Conservation (phyloP, 2,888 invertebrate genomes). For the Anodontia alba region DNA sequence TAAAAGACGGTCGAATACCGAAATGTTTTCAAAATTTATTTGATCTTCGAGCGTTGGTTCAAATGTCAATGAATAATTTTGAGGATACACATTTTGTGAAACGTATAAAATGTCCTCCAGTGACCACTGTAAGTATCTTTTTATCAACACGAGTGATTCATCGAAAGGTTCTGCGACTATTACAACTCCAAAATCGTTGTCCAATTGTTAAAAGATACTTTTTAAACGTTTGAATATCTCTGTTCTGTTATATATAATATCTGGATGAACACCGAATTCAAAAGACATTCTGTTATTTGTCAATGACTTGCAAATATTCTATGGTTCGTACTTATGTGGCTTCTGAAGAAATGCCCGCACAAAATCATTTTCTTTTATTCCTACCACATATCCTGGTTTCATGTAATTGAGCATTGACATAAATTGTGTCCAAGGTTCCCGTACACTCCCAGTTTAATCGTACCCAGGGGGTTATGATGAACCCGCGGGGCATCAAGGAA, state of each 20-base stretch:
- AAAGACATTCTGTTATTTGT: slow-evolving; percentile 54
- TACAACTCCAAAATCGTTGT: slow-evolving; percentile 51
- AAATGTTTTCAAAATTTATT: slow-evolving; percentile 31
- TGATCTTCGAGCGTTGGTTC: slow-evolving; percentile 20
- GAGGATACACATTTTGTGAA: slow-evolving; percentile 47
- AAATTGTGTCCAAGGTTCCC: slow-evolving; percentile 52
- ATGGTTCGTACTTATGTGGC: slow-evolving; percentile 27
- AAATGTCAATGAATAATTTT: slow-evolving; percentile 23
- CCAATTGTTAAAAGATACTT: slow-evolving; percentile 42
- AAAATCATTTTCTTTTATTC: slow-evolving; percentile 29
- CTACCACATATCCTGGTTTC: slow-evolving; percentile 30
- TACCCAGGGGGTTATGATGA: slow-evolving; percentile 44
- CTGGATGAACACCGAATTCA: slow-evolving; percentile 52
- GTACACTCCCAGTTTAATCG: slow-evolving; percentile 41
- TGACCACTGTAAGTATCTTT: slow-evolving; percentile 44
- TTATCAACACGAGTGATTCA: slow-evolving; percentile 56
- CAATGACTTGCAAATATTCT: slow-evolving; percentile 23
- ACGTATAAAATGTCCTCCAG: slow-evolving; percentile 57
- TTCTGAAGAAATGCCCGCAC: slow-evolving; percentile 35
- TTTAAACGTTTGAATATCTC: slow-evolving; percentile 39
- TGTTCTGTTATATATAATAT: slow-evolving; percentile 43
- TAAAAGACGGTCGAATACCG: slow-evolving; percentile 48
- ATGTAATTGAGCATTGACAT: slow-evolving; percentile 54
- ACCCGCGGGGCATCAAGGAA: too few relatives aligned
- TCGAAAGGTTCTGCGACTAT: slow-evolving; percentile 56